These are phyloP conservation scores for Automeris io DNA, from an alignment of 2,888 invertebrate genomes.

Conservation along the genomic window DNA sequence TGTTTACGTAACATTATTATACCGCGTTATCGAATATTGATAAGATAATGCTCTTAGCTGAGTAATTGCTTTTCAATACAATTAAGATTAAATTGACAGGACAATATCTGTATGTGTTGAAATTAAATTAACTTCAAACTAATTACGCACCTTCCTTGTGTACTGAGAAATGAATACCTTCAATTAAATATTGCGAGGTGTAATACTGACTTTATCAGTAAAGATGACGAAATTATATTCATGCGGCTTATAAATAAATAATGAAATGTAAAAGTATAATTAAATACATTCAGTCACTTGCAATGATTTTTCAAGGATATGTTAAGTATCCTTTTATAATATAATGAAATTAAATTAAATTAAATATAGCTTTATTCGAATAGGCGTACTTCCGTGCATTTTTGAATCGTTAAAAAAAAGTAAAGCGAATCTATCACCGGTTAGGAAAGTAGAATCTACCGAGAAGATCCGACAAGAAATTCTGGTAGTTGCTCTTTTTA, in stretches of 20 bases:
- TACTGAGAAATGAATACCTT: neutral
- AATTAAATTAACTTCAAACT: constrained; percentile 4
- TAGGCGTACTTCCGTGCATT: neutral
- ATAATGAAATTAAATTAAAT: neutral
- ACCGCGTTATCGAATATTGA: constrained; percentile 29
- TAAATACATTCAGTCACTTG: too few species aligned
- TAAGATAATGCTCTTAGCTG: constrained; percentile 22
- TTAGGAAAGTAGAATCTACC: too few species aligned
- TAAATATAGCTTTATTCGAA: too few species aligned
- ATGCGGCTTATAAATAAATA: too few species aligned
- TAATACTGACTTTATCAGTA: neutral
- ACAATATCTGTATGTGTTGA: constrained; percentile 5
- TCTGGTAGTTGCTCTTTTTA: too few species aligned
- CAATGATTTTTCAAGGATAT: neutral
- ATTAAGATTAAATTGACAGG: constrained; percentile 20
- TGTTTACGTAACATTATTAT: constrained; percentile 29
- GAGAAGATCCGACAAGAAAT: too few species aligned
- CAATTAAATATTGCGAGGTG: neutral
- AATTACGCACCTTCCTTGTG: neutral
- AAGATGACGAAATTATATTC: neutral
- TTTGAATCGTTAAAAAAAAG: constrained; percentile 14
- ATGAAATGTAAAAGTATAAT: too few species aligned
- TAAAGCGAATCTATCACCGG: too few species aligned
- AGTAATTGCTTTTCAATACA: constrained; percentile 16
- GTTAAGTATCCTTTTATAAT: neutral